A percentile compares a stretch with the other conserved stretches of the same genome.
Conservation (phyloP, 2,113 vertebrate genomes). For the Bambusicola thoracicus region DNA sequence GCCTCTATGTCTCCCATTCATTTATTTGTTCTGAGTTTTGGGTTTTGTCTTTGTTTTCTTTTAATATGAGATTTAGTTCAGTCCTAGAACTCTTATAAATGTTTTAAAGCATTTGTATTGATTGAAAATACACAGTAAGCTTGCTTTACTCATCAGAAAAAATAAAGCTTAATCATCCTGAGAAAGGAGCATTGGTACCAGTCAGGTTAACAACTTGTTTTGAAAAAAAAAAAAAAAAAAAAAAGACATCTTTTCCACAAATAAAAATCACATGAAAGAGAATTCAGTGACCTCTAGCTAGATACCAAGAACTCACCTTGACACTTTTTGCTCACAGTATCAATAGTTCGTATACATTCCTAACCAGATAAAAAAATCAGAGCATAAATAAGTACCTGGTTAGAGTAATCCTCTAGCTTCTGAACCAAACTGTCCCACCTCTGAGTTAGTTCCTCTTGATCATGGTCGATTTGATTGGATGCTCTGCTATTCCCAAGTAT, state of each 20-base stretch:
- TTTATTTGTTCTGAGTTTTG: conserved; percentile 24
- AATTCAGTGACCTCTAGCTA: not conserved
- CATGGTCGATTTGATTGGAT: conserved; percentile 80
- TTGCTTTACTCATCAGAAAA: conserved; percentile 47
- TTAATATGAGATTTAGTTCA: conserved; percentile 46
- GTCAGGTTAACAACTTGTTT: conserved; percentile 12
- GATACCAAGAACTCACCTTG: not conserved
- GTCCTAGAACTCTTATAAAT: not conserved
- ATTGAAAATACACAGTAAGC: conserved; percentile 27
- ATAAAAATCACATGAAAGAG: not conserved
- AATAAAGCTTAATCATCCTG: conserved; percentile 36
- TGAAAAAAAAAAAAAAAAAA: not conserved
- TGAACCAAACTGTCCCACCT: conserved; percentile 96
- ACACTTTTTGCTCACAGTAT: not conserved
- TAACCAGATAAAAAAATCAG: not conserved
- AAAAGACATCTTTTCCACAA: not conserved
- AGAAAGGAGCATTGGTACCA: conserved; percentile 38
- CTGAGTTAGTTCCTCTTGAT: conserved; percentile 90
- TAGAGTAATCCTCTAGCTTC: conserved; percentile 93
- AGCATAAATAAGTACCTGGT: conserved; percentile 82
- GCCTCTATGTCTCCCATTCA: conserved; percentile 45
- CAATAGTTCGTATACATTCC: not conserved
- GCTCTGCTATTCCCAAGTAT: conserved; percentile 83
- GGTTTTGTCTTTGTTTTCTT: conserved; percentile 41
- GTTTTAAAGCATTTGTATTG: conserved; percentile 34